These are phyloP conservation scores for Holacanthus passer DNA, from an alignment of 2,113 vertebrate genomes.

Conservation along the genomic window DNA sequence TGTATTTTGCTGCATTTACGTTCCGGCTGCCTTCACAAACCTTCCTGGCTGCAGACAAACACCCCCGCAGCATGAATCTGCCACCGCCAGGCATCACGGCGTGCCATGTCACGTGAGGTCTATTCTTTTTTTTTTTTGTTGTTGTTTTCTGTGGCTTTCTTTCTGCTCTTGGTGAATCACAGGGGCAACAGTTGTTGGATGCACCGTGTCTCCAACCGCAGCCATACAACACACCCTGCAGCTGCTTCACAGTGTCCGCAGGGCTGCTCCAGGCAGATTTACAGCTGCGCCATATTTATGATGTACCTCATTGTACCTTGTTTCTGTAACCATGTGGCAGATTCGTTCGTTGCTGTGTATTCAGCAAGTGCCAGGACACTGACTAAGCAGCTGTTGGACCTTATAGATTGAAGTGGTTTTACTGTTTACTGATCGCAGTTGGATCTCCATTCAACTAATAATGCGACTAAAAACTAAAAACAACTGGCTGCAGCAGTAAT, in stretches of 20 bases:
- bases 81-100: not conserved
- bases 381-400: not conserved
- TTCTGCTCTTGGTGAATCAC: not conserved
- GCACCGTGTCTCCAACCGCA: not conserved
- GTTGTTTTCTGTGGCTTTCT: not conserved
- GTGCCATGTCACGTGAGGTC: not conserved
- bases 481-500: not conserved
- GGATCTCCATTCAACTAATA: not conserved
- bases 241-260: not conserved
- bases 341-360: not conserved
- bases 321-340: not conserved
- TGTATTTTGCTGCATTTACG: not conserved
- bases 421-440: not conserved
- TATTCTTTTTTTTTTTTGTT: not conserved
- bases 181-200: not conserved
- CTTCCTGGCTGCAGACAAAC: not conserved
- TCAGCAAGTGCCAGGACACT: not conserved
- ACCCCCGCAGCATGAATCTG: not conserved
- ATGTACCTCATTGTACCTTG: constrained; percentile 1
- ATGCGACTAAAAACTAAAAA: not conserved
- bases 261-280: constrained; percentile 2
- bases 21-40: not conserved
- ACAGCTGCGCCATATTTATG: constrained; percentile 2
- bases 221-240: not conserved
- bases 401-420: too few relatives aligned